Percentiles rank a stretch among this genome's conserved stretches.
Evolutionary conservation across 2,888 invertebrate genomes (phyloP).

Genomic region (Vannuccia rotundouncinata): DNA sequence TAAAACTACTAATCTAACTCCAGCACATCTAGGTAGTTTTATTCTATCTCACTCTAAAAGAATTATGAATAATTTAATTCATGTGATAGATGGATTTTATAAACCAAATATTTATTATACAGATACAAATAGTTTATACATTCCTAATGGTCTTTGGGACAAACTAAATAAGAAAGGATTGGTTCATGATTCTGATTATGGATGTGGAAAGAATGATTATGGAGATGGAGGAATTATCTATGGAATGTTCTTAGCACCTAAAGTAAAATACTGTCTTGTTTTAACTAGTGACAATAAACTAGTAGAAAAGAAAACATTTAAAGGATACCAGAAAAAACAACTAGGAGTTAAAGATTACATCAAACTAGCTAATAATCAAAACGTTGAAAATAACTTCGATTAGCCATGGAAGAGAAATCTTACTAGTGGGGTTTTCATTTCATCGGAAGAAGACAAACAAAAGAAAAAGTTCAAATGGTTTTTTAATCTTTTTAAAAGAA

Average conservation of each 20-base stretch:
- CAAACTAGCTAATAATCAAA: constrained; percentile 4
- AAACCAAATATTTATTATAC: constrained; percentile 30
- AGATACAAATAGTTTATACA: constrained; percentile 29
- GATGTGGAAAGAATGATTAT: constrained; percentile 34
- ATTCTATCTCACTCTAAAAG: constrained; percentile 32
- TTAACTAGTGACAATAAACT: constrained; percentile 3
- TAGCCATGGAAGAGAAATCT: constrained; percentile 31
- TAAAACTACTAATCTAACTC: not conserved
- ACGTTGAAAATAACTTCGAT: not conserved
- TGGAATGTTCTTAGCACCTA: constrained; percentile 32
- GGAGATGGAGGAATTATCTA: constrained; percentile 34
- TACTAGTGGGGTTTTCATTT: not conserved
- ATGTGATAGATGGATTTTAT: constrained; percentile 28
- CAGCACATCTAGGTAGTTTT: constrained; percentile 33
- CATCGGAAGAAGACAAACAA: not conserved
- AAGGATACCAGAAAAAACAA: constrained; percentile 27
- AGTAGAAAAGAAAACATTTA: constrained; percentile 36
- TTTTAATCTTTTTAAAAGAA: constrained; percentile 29
- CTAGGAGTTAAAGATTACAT: constrained; percentile 32
- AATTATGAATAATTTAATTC: constrained; percentile 37
- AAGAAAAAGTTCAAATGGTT: constrained; percentile 6
- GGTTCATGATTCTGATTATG: not conserved
- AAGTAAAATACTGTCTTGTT: constrained; percentile 34
- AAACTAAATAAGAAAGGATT: not conserved
- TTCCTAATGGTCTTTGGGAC: constrained; percentile 16